Percentiles rank a stretch among this genome's conserved stretches.
These are phyloP conservation scores for Drosophila greeni DNA, from an alignment of 2,888 invertebrate genomes.

Conservation along the genomic window DNA sequence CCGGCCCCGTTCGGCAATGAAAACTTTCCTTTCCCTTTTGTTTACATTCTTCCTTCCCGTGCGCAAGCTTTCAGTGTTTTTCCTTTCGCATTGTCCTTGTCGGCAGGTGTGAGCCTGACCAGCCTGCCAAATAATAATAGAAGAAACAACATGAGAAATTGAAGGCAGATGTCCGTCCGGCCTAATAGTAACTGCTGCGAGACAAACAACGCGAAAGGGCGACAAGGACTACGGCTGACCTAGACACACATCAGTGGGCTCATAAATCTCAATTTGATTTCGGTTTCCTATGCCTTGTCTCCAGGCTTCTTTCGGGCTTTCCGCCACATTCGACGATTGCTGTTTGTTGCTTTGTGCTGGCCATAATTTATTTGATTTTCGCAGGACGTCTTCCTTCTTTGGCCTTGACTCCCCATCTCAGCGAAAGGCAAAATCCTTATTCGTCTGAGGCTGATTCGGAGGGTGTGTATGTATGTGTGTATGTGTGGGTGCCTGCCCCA, in stretches of 20 bases:
- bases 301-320: slow-evolving; percentile 2
- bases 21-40: slow-evolving; percentile 14
- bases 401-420: slow-evolving; percentile 41
- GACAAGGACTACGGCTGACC: slow-evolving; percentile 45
- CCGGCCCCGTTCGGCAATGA: slow-evolving; percentile 8
- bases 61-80: slow-evolving; percentile 18
- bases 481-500: slow-evolving; percentile 13
- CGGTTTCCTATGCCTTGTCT: slow-evolving; percentile 54
- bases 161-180: slow-evolving; percentile 43
- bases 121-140: slow-evolving; percentile 42
- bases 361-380: slow-evolving; percentile 68
- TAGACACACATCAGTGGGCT: slow-evolving; percentile 67
- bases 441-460: slow-evolving; percentile 15
- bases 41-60: not conserved
- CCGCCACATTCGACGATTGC: slow-evolving; percentile 37
- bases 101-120: slow-evolving; percentile 35
- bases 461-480: slow-evolving; percentile 11
- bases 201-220: slow-evolving; percentile 24
- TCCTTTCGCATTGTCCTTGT: slow-evolving; percentile 14
- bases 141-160: slow-evolving; percentile 62
- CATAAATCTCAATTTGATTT: slow-evolving; percentile 75
- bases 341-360: slow-evolving; percentile 30
- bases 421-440: slow-evolving; percentile 6
- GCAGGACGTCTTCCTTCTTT: slow-evolving; percentile 20
- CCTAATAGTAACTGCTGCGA: slow-evolving; percentile 13